A percentile compares a stretch with the other conserved stretches of the same genome.
Conservation (phyloP, 2,888 invertebrate genomes). For the Lathronympha strigana region DNA sequence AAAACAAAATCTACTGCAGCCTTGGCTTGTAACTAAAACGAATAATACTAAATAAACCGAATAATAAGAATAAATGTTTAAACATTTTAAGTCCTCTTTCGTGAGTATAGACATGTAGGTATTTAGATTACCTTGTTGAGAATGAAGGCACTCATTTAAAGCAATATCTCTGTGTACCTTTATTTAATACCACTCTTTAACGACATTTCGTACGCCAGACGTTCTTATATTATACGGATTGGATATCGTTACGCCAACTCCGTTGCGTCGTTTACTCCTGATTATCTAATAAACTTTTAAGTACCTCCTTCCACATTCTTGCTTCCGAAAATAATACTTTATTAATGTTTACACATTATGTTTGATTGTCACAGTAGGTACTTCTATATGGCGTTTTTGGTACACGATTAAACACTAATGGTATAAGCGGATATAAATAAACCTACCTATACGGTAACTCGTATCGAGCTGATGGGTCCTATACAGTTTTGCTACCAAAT, state of each 20-base stretch:
- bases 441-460: slow-evolving; percentile 4
- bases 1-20: too few relatives aligned
- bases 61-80: too few relatives aligned
- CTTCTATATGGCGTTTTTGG: too few relatives aligned
- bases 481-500: too few relatives aligned
- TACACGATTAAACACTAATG: neutral
- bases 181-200: neutral
- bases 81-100: too few relatives aligned
- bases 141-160: neutral
- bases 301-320: neutral
- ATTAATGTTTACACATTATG: too few relatives aligned
- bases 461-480: too few relatives aligned
- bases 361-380: too few relatives aligned
- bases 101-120: too few relatives aligned
- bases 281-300: slow-evolving; percentile 12
- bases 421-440: slow-evolving; percentile 18
- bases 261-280: neutral
- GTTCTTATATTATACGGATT: slow-evolving; percentile 4
- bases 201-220: neutral
- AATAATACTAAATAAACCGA: too few relatives aligned
- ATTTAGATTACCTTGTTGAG: too few relatives aligned
- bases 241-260: neutral
- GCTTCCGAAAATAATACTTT: neutral
- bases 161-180: neutral
- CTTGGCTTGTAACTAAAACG: too few relatives aligned